Evolutionary conservation across 64 coral and sea anemone species (phyloP).

Genomic region (Pocillopora verrucosa): DNA sequence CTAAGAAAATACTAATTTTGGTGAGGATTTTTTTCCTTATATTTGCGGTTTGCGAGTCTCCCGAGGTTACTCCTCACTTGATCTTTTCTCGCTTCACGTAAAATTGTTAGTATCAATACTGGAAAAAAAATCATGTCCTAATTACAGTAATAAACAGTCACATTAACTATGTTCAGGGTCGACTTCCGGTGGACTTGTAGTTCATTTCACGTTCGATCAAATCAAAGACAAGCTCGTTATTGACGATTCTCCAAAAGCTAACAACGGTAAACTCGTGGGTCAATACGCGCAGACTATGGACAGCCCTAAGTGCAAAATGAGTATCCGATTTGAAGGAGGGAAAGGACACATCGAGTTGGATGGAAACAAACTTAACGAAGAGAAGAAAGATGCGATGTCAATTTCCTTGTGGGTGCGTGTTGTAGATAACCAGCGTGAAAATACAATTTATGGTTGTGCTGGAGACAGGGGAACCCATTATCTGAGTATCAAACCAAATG

Average conservation of each 20-base stretch:
- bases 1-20: no score
- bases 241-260: conserved; percentile 7
- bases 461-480: conserved; percentile 32
- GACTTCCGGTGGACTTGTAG: neutral
- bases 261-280: conserved; percentile 20
- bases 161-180: neutral
- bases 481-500: conserved; percentile 37
- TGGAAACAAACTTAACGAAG: neutral
- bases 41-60: no score
- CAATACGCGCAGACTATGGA: neutral
- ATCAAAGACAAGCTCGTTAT: conserved; percentile 6
- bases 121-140: no score
- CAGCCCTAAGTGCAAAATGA: conserved; percentile 21
- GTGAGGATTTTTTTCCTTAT: no score
- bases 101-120: no score
- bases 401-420: conserved; percentile 78
- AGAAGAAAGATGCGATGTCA: conserved; percentile 35
- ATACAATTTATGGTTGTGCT: conserved; percentile 57
- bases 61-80: no score
- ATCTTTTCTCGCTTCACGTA: no score
- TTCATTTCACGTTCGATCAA: conserved; percentile 42
- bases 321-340: neutral
- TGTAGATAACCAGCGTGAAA: conserved; percentile 16
- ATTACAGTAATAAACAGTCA: no score
- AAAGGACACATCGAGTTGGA: neutral